Evolutionary conservation across 2,797 vertebrate species (phyloP).

Genomic region (Mus spretus): DNA sequence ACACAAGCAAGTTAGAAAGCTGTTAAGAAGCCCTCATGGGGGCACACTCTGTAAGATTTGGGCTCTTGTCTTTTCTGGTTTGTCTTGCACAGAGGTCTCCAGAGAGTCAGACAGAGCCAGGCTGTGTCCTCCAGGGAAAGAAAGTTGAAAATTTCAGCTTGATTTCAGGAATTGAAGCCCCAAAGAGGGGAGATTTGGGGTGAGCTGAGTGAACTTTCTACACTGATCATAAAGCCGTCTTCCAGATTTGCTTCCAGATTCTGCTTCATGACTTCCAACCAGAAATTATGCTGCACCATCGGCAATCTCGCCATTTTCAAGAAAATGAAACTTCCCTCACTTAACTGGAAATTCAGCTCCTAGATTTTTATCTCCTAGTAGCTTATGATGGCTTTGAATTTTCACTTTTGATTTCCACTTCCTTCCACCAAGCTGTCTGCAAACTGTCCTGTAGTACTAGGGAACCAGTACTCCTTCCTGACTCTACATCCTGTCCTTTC

Average conservation of each 20-base stretch:
- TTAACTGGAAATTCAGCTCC: slow-evolving; percentile 79
- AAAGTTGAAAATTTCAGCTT: slow-evolving; percentile 7
- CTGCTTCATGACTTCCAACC: slow-evolving; percentile 27
- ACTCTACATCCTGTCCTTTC: background rate
- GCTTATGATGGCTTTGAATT: slow-evolving; percentile 50
- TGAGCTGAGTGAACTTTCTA: slow-evolving; percentile 34
- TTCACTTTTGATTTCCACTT: slow-evolving; percentile 78
- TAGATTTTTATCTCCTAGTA: slow-evolving; percentile 63
- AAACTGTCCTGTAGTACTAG: background rate
- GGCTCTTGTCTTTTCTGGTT: slow-evolving; percentile 23
- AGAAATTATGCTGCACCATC: slow-evolving; percentile 56
- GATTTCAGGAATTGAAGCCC: slow-evolving; percentile 24
- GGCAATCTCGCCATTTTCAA: slow-evolving; percentile 73
- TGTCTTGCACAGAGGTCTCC: background rate
- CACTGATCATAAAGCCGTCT: background rate
- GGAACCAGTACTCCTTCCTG: background rate
- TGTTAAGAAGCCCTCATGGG: slow-evolving; percentile 11
- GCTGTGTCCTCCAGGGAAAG: slow-evolving; percentile 9
- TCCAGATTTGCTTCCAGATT: background rate
- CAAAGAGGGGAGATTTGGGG: background rate
- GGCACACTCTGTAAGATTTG: background rate
- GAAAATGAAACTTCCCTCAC: slow-evolving; percentile 81
- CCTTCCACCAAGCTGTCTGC: background rate
- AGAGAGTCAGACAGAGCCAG: background rate
- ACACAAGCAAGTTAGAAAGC: background rate